phyloP scores from a whole-genome alignment of 2,888 invertebrate genomes.

The Mantis religiosa region DNA sequence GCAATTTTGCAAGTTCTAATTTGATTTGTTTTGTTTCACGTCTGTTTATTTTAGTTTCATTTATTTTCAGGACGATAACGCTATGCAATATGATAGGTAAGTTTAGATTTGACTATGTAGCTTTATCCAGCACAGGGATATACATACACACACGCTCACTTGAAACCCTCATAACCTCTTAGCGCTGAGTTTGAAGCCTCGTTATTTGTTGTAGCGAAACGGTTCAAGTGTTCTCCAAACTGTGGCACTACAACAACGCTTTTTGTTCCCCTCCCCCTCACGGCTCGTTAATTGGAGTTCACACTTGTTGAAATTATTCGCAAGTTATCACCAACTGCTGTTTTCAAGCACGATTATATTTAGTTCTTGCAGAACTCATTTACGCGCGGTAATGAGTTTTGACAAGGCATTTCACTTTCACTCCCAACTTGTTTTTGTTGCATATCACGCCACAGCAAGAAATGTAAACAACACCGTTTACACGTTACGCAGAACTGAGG shows the following conservation, averaged over 20 bases:
- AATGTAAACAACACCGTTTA: background rate
- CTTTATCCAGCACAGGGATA: too few species aligned
- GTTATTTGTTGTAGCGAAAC: constrained; percentile 9
- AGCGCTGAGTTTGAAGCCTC: background rate
- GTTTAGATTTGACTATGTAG: too few species aligned
- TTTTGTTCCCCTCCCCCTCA: background rate
- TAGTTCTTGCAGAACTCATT: background rate
- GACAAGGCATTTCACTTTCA: background rate
- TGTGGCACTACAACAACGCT: constrained; percentile 2
- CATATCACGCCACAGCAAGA: background rate
- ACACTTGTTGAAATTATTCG: constrained; percentile 15
- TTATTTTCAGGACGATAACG: too few species aligned
- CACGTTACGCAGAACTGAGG: background rate
- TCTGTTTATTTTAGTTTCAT: too few species aligned
- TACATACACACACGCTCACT: background rate
- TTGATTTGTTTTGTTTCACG: too few species aligned
- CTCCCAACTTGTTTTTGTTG: background rate
- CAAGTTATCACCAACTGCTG: background rate
- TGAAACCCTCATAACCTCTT: background rate
- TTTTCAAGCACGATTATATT: background rate
- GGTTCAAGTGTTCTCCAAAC: constrained; percentile 10
- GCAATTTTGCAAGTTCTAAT: too few species aligned
- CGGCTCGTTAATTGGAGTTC: constrained; percentile 11
- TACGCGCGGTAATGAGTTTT: constrained; percentile 3
- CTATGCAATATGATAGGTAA: too few species aligned